Conservation (phyloP, 2,797 vertebrate species). For the Lepilemur ruficaudatus region DNA sequence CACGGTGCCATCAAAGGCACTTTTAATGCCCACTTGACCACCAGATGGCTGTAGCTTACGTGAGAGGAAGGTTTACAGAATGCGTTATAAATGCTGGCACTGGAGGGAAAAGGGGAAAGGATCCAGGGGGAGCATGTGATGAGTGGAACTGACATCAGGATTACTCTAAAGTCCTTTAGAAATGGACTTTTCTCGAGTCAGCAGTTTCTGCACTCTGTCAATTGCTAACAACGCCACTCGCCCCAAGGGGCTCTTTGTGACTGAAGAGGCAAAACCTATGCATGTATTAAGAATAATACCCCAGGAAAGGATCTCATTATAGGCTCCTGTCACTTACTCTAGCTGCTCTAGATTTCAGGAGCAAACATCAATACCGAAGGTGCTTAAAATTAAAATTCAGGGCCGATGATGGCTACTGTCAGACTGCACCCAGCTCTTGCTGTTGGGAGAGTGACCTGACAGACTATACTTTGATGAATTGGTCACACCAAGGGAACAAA, state of each 20-base stretch:
- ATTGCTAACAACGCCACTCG: neutral
- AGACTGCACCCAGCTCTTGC: neutral
- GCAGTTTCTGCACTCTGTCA: neutral
- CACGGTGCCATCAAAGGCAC: neutral
- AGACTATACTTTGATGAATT: constrained; percentile 34
- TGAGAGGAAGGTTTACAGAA: constrained; percentile 30
- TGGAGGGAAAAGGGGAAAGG: constrained; percentile 9
- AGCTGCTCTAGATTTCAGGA: constrained; percentile 44
- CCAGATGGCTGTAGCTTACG: constrained; percentile 25
- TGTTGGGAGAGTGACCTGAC: neutral
- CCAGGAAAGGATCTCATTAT: constrained; percentile 6
- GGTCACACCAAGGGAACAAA: constrained; percentile 24
- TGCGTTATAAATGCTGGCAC: neutral
- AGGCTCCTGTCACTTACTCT: constrained; percentile 1
- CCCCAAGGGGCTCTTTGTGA: neutral
- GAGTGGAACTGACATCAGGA: neutral
- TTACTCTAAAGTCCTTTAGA: neutral
- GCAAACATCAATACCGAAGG: constrained; percentile 3
- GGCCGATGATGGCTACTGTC: neutral
- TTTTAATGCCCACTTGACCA: constrained; percentile 23
- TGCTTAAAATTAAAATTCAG: constrained; percentile 60
- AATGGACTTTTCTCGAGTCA: neutral
- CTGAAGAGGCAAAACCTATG: neutral
- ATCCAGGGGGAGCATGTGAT: neutral
- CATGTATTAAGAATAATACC: constrained; percentile 35